phyloP scores from a whole-genome alignment of 1,140 invertebrate genomes.

The Drosophila miranda region DNA sequence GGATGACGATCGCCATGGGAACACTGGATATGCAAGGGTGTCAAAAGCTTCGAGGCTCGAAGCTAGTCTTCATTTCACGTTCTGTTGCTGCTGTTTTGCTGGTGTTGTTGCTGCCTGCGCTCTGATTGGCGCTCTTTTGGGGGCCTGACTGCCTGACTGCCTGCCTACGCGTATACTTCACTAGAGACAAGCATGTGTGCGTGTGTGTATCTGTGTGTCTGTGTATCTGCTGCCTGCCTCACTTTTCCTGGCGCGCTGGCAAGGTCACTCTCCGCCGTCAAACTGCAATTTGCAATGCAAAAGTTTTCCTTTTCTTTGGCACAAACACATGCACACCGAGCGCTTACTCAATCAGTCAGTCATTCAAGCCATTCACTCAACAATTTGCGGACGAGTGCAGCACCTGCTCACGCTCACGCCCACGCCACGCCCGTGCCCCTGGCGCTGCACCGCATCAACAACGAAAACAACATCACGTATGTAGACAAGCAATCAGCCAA shows the following conservation, averaged over 20 bases:
- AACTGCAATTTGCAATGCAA: too few species aligned
- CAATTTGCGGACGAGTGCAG: constrained; percentile 24
- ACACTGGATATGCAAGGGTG: too few species aligned
- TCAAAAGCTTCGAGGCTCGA: not conserved
- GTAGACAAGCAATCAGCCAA: constrained; percentile 45
- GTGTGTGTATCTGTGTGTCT: too few species aligned
- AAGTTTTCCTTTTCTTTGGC: too few species aligned
- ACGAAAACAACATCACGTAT: constrained; percentile 2
- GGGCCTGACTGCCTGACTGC: constrained; percentile 61
- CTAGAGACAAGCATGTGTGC: not conserved
- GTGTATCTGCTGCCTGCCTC: too few species aligned
- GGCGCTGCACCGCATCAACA: not conserved
- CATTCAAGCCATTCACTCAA: constrained; percentile 6
- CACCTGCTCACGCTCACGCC: constrained; percentile 7
- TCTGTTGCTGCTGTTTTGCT: too few species aligned
- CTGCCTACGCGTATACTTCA: constrained; percentile 1
- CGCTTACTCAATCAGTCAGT: constrained; percentile 35
- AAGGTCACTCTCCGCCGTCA: too few species aligned
- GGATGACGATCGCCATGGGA: too few species aligned
- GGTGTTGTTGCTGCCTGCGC: constrained; percentile 7
- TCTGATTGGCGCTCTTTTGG: constrained; percentile 66
- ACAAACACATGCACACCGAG: not conserved
- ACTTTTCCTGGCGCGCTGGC: too few species aligned
- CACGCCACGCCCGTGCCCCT: too few species aligned
- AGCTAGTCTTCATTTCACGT: too few species aligned